Base-by-base conservation (phyloP, 2,113 vertebrate species). In the Erythrocercus mccallii region DNA sequence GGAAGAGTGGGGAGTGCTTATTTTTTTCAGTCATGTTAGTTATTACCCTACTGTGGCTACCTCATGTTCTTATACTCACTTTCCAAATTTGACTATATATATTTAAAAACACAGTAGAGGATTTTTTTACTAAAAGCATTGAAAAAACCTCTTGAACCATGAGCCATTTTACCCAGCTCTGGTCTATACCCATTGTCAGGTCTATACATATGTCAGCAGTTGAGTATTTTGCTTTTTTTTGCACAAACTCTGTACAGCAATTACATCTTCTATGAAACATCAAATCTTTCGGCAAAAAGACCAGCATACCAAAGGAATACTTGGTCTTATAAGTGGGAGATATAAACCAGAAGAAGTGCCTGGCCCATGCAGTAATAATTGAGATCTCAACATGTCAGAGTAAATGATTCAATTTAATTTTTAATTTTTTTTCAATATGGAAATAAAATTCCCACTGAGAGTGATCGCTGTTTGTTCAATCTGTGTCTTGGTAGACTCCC, bases 1-100 rank as follows among this genome's bases (percentile, higher is more conserved):
- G 14, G 8, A 6, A 11, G 19, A 3, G 4, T 14, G 11, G 23
- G 9, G 2, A 35, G 5, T 21, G 25, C 12, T 61, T 60, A 5
- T 11, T 19, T 37, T 79, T 62, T 78, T 21, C 2, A 77, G 15
- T 51, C 5, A 54, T 66, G 33, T 51, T 51, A 53, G 9, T 45
- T 53, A 11, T 57, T 82, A 40, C 60, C 11, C 23, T 86, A 42
- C 33, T 58, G 40, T 66, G 42, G 10, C 33, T 86, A 28, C 8
- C 60, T 58, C 30, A 45, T 37, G 28, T 12, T 70, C 7, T 82
- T 56, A 56, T 44, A 13, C 12, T 88, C 19, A 37, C 14, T 86
- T 88, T 72, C 31, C 33, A 56, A 50, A 68, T 88, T 66, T 48
- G 25, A 38, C 47, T 45, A 33, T 19, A 47, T 28, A 23, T 8